Evolutionary conservation across 2,113 vertebrate genomes (phyloP).

Genomic region (Chauna torquata): DNA sequence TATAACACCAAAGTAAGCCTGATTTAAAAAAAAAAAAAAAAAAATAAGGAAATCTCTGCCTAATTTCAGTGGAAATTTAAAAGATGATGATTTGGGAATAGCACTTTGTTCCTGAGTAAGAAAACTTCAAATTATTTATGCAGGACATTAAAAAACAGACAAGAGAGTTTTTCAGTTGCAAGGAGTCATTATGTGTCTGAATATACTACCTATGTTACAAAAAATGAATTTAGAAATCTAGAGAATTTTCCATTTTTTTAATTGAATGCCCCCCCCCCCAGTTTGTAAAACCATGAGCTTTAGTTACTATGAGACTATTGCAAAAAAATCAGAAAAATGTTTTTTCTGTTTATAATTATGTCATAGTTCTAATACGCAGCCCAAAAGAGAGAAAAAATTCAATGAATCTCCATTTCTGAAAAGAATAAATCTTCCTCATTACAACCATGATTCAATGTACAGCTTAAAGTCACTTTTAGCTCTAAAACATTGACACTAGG

Average conservation of each 20-base stretch:
- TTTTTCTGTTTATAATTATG: not conserved
- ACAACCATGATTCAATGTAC: not conserved
- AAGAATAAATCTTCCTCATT: not conserved
- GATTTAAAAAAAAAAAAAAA: too few species aligned
- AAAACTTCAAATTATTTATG: not conserved
- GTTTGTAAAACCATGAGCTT: not conserved
- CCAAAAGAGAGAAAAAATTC: not conserved
- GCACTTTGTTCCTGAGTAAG: not conserved
- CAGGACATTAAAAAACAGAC: not conserved
- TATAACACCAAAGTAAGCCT: rapidly evolving
- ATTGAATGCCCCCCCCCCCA: not conserved
- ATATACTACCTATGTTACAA: not conserved
- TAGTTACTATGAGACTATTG: not conserved
- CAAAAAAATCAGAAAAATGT: not conserved
- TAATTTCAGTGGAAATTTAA: not conserved
- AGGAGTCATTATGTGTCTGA: not conserved
- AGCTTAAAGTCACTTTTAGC: not conserved
- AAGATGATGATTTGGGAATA: not conserved
- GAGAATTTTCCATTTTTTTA: not conserved
- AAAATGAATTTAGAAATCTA: not conserved
- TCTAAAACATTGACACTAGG: not conserved
- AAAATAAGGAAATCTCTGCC: not conserved
- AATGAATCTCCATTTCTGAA: not conserved
- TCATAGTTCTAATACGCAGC: not conserved
- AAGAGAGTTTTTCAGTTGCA: not conserved